A percentile compares a stretch with the other conserved stretches of the same genome.
These are phyloP conservation scores for Heliconius eleuchia DNA, from an alignment of 1,140 invertebrate species.

Conservation along the genomic window DNA sequence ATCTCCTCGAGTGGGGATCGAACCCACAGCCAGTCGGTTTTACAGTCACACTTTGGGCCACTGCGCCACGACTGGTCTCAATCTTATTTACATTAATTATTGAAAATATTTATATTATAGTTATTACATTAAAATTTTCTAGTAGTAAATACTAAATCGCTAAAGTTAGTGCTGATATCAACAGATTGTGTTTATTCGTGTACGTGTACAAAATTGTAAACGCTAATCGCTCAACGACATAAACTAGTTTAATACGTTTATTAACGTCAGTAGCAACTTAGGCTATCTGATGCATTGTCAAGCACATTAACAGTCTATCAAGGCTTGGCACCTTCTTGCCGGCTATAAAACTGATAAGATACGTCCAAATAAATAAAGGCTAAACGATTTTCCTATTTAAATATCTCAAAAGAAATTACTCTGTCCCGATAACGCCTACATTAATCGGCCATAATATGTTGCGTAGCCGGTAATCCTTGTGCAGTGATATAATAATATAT, in stretches of 20 bases:
- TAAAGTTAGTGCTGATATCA: background rate
- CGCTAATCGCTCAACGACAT: background rate
- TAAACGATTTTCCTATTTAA: conserved; percentile 59
- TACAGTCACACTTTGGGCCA: too few species aligned
- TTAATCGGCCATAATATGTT: conserved; percentile 48
- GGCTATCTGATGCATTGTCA: conserved; percentile 45
- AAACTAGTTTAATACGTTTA: conserved; percentile 6
- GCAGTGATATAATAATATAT: conserved; percentile 48
- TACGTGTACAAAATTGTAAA: background rate
- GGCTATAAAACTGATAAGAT: conserved; percentile 54
- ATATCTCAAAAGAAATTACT: conserved; percentile 59
- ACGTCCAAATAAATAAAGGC: conserved; percentile 58
- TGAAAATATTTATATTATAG: background rate
- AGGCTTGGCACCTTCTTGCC: conserved; percentile 50
- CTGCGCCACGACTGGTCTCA: too few species aligned
- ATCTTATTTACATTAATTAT: background rate
- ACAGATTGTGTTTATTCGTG: background rate
- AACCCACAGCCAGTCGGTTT: too few species aligned
- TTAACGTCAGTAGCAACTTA: conserved; percentile 43
- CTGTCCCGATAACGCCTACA: conserved; percentile 49
- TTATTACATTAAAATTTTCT: background rate
- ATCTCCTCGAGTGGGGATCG: too few species aligned
- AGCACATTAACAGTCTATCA: conserved; percentile 48
- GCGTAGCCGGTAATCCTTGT: conserved; percentile 44
- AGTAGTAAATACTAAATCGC: background rate